Percentiles rank a stretch among this genome's conserved stretches.
Conservation (phyloP, 2,113 vertebrate genomes). For the Gnathonemus longibarbis region DNA sequence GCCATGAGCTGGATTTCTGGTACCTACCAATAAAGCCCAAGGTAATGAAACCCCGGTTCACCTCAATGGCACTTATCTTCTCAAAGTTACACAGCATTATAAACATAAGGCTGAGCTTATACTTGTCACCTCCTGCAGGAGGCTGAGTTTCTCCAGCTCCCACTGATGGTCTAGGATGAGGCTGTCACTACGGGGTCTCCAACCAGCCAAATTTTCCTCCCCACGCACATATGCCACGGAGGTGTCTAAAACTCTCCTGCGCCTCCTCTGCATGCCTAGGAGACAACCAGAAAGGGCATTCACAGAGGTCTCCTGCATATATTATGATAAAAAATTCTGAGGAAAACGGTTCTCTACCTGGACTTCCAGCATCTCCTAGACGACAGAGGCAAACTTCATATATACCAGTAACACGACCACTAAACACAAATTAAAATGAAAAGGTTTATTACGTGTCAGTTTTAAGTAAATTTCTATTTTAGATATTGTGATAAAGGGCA, state of each 20-base stretch:
- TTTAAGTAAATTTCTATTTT: background rate
- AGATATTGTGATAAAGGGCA: background rate
- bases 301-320: background rate
- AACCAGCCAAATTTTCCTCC: constrained; percentile 93
- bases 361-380: constrained; percentile 84
- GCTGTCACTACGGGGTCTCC: constrained; percentile 93
- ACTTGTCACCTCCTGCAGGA: constrained; percentile 79
- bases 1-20: background rate
- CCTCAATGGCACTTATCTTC: background rate
- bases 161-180: constrained; percentile 96
- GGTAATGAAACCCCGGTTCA: background rate
- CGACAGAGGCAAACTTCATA: constrained; percentile 91
- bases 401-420: constrained; percentile 89
- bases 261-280: constrained; percentile 89
- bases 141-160: constrained; percentile 95
- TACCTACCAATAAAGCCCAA: background rate
- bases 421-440: constrained; percentile 37
- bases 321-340: background rate
- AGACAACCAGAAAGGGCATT: background rate
- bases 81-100: background rate
- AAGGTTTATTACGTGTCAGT: background rate
- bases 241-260: constrained; percentile 86
- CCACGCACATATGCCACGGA: constrained; percentile 92
- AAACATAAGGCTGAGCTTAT: background rate
- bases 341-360: constrained; percentile 60